Base-by-base conservation (phyloP, 1,140 invertebrate genomes). In the Megathymus violae region DNA sequence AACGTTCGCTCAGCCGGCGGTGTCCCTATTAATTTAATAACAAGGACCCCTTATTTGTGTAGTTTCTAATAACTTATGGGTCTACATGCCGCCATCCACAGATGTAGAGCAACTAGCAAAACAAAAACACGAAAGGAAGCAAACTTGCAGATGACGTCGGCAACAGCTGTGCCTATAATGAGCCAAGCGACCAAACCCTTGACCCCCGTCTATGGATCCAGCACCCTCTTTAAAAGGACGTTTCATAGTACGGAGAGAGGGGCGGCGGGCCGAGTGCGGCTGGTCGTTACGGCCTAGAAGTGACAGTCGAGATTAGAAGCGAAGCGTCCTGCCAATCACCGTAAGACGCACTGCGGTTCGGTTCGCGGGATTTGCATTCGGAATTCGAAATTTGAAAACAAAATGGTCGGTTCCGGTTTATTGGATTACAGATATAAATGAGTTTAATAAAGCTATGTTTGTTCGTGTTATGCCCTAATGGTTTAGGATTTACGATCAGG, bases 301-400 rank as follows among this genome's bases (percentile, higher is more conserved):
- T 56, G 52, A 56, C 52, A 56, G 22, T 56, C 43, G 52, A 31
- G 52, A 56, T 56, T 56, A 56, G 52, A 56, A 56, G 40, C 52
- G 41, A 31, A 56, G 52, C 52, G 52, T 19, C 10, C 52, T 31
- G 52, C 41, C 52, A 56, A 56, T 56, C 52, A 44, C 10, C 38
- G 52, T 31, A 56, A 56, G 38, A 54, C 51, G n/a, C 13, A 22
- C 38, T 41, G 36, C 43, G 38, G 19, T 36, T 51, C 1, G 38
- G 13, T 27, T 25, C 51, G 51, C 38, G 40, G 52, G 52, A 56
- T 56, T 56, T 56, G 40, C 52, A 56, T 56, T 56, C 44, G 38
- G 34, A 40, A 54, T 43, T 54, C 51, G 47, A 38, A 54, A 44
- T 56, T 44, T 40, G 40, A 44, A 56, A 56, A 43, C 52, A 31